These are phyloP conservation scores for Chelonus formosanus DNA, from an alignment of 2,888 invertebrate species.

Conservation along the genomic window DNA sequence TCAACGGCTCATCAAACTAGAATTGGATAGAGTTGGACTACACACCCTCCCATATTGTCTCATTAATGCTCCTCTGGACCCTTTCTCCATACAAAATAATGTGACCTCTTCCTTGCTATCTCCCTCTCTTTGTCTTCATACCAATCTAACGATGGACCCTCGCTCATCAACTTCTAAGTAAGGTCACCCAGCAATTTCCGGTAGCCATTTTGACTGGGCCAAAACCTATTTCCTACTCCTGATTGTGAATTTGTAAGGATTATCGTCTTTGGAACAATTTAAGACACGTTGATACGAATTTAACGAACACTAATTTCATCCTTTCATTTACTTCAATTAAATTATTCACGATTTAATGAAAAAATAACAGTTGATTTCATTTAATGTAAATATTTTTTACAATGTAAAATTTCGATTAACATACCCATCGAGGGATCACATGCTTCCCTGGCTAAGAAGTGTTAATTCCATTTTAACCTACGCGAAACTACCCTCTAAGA, in stretches of 20 bases:
- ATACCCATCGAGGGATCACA: not conserved
- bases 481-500: slow-evolving; percentile 59
- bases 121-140: slow-evolving; percentile 21
- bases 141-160: slow-evolving; percentile 24
- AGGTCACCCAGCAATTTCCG: slow-evolving; percentile 64
- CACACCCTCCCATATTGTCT: slow-evolving; percentile 51
- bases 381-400: not conserved
- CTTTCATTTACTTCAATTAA: no score
- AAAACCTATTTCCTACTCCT: slow-evolving; percentile 31
- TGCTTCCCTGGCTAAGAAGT: slow-evolving; percentile 16
- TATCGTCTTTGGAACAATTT: slow-evolving; percentile 15
- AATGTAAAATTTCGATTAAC: not conserved
- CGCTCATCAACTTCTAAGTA: slow-evolving; percentile 53
- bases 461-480: slow-evolving; percentile 41
- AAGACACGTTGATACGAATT: no score
- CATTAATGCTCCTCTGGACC: slow-evolving; percentile 56
- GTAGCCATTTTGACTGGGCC: slow-evolving; percentile 57
- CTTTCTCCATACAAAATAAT: slow-evolving; percentile 21
- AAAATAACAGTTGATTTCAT: no score
- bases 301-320: no score
- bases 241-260: slow-evolving; percentile 37
- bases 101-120: slow-evolving; percentile 13
- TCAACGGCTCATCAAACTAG: slow-evolving; percentile 59
- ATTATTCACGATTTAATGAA: not conserved
- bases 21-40: slow-evolving; percentile 53